Base-by-base conservation (phyloP, 2,888 invertebrate species). In the Yponomeuta malinellus region DNA sequence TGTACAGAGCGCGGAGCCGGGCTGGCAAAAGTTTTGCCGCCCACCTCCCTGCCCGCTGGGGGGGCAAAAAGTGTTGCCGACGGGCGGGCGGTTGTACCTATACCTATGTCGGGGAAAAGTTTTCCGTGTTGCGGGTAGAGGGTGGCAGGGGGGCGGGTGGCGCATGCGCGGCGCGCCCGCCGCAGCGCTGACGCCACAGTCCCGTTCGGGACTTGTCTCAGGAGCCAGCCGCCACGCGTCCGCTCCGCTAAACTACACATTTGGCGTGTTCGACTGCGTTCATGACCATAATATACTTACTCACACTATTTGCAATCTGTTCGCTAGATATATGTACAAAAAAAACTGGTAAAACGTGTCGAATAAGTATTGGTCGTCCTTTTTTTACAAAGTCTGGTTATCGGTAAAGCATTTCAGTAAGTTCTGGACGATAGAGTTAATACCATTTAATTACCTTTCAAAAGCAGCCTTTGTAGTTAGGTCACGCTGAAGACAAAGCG, bases 11-110 rank as follows among this genome's bases (percentile, higher is more conserved):
- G 86, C 87, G 81, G 86, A 87, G 87, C 83, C 81, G 85, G 90
- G 89, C 83, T 87, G 86, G 90, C 85, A 88, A 92, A 92, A 90
- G 82, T 91, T 92, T 92, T 89, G 82, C 88, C 88, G 75, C 87
- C 90, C 85, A 48, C 68, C 12, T 29, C 83, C 72, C 81, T 86
- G 85, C 85, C 82, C 76, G 74, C 70, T 81, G 83, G 90, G 23
- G 90, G 83, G 90, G 90, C 90, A 90, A 92, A 92, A 91, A 91
- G 91, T 90, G 90, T 89, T 89, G 89, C 89, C 90, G 89, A 86
- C 90, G 89, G 90, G 89, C 86, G 88, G 86, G 84, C 81, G 83
- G 82, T 81, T 79, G 81, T 86, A 84, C 82, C 85, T 91, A 88
- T 92, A 91, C 88, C 88, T 92, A 88, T 91, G 90, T 92, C 77